Conservation (phyloP, 2,888 invertebrate genomes). For the Temnothorax ravouxi region DNA sequence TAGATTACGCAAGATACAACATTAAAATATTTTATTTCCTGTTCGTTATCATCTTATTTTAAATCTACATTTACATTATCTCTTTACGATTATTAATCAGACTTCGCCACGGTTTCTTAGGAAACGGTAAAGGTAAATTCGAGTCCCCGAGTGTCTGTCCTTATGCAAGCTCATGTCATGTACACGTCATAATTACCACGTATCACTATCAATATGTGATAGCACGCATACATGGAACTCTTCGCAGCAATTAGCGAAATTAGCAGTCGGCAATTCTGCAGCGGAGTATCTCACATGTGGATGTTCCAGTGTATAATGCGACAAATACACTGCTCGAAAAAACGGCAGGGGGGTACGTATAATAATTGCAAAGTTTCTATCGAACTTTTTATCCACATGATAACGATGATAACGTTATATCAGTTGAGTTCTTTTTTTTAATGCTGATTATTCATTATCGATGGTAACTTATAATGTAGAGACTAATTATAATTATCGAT, state of each 20-base stretch:
- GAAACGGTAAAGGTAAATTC: constrained; percentile 55
- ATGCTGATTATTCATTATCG: neutral
- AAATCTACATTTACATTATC: constrained; percentile 21
- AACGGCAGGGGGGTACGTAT: neutral
- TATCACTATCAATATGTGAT: constrained; percentile 70
- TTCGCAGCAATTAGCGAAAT: constrained; percentile 79
- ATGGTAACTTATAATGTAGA: neutral
- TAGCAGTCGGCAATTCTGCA: constrained; percentile 55
- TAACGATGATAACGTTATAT: neutral
- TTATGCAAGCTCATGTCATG: constrained; percentile 40
- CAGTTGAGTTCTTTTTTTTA: neutral
- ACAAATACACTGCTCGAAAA: neutral
- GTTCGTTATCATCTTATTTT: constrained; percentile 20
- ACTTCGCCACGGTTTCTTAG: constrained; percentile 38
- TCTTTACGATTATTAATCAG: constrained; percentile 26
- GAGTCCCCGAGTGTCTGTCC: constrained; percentile 38
- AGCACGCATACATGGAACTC: constrained; percentile 62
- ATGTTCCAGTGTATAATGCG: neutral
- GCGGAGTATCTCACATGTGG: constrained; percentile 3
- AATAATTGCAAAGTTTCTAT: neutral
- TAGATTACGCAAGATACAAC: neutral
- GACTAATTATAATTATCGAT: neutral
- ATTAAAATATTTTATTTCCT: neutral
- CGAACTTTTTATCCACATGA: neutral
- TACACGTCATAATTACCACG: constrained; percentile 73